phyloP scores from a whole-genome alignment of 1,140 invertebrate genomes.

The Drosophila aff. region DNA sequence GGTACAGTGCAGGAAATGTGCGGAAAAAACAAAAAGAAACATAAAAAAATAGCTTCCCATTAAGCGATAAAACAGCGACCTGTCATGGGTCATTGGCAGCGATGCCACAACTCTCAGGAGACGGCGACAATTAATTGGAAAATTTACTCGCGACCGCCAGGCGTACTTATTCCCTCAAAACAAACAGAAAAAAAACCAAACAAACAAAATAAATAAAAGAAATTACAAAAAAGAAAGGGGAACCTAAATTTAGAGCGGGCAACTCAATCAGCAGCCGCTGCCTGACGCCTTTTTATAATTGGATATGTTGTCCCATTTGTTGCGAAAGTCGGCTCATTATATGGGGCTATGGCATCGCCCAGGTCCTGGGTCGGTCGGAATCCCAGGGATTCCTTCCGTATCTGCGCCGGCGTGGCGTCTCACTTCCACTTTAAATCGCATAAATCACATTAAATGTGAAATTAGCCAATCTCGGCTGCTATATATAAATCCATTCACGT shows the following conservation, averaged over 20 bases:
- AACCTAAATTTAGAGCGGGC: slow-evolving; percentile 76
- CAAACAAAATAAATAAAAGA: neutral
- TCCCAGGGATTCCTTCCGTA: neutral
- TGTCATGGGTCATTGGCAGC: slow-evolving; percentile 76
- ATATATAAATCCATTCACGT: slow-evolving; percentile 29
- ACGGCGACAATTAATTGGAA: slow-evolving; percentile 54
- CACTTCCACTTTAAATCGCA: slow-evolving; percentile 64
- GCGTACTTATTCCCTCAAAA: slow-evolving; percentile 18
- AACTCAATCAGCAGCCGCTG: slow-evolving; percentile 74
- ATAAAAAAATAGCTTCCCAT: slow-evolving; percentile 52
- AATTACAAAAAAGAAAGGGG: neutral
- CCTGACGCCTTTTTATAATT: slow-evolving; percentile 79
- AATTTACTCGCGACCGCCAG: slow-evolving; percentile 14
- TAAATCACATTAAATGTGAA: slow-evolving; percentile 63
- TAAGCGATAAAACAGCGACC: slow-evolving; percentile 58
- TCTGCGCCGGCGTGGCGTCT: slow-evolving; percentile 52
- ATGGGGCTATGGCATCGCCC: neutral
- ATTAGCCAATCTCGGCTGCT: slow-evolving; percentile 32
- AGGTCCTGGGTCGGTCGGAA: neutral
- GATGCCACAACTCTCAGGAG: slow-evolving; percentile 26
- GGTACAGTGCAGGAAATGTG: neutral
- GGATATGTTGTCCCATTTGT: slow-evolving; percentile 63
- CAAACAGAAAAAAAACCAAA: neutral
- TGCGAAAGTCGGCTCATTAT: slow-evolving; percentile 55
- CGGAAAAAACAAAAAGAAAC: slow-evolving; percentile 1